Evolutionary conservation across 2,888 invertebrate genomes (phyloP).

Genomic region (Campoplex nolae): DNA sequence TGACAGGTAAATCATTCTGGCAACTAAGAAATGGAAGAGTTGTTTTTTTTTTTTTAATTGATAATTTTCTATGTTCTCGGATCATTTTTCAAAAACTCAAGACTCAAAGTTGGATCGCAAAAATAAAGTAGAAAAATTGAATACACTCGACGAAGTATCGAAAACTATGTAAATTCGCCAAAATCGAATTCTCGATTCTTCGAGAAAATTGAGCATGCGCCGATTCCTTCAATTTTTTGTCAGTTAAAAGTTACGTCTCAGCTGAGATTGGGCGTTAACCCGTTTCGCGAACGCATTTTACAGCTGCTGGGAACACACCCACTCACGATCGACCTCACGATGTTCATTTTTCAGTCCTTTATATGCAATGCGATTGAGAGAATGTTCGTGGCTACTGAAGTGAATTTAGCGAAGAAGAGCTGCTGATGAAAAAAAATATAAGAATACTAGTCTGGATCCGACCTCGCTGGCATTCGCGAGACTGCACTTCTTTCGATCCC

Average conservation of each 20-base stretch:
- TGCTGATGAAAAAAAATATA: constrained; percentile 8
- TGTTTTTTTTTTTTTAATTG: too few relatives aligned
- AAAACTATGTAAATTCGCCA: neutral
- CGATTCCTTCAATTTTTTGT: neutral
- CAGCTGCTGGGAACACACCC: constrained; percentile 76
- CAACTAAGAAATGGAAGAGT: too few relatives aligned
- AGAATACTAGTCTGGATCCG: constrained; percentile 47
- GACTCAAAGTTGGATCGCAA: too few relatives aligned
- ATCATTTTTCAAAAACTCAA: too few relatives aligned
- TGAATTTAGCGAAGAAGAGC: constrained; percentile 43
- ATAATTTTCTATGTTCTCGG: too few relatives aligned
- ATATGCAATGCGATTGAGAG: constrained; percentile 17
- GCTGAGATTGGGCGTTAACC: constrained; percentile 19
- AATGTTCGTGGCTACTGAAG: constrained; percentile 47
- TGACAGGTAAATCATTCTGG: too few relatives aligned
- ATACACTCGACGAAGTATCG: too few relatives aligned
- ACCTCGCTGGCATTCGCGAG: constrained; percentile 72
- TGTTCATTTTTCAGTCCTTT: constrained; percentile 13
- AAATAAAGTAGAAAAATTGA: too few relatives aligned
- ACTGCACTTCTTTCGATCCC: constrained; percentile 73
- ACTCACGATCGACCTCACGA: constrained; percentile 75
- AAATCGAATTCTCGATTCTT: neutral
- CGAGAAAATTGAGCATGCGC: neutral
- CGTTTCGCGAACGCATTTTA: constrained; percentile 34
- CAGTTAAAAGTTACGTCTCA: neutral